These are phyloP conservation scores for Otis tarda DNA, from an alignment of 2,113 vertebrate genomes.

Conservation along the genomic window DNA sequence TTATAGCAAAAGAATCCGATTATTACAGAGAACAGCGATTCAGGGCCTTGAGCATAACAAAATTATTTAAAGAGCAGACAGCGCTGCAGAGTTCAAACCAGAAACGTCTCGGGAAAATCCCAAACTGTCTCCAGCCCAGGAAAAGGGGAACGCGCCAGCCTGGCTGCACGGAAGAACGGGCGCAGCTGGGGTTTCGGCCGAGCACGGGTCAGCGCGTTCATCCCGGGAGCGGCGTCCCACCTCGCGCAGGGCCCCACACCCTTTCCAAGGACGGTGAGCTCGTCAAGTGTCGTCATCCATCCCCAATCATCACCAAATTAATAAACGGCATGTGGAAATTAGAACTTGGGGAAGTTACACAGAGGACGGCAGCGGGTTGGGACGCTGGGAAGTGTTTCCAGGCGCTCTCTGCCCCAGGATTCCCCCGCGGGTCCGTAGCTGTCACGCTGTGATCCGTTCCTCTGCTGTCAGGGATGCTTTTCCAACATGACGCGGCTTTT, in stretches of 20 bases:
- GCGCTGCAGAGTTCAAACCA: background rate
- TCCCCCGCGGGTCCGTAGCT: background rate
- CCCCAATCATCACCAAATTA: background rate
- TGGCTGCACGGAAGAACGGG: background rate
- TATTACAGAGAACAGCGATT: background rate
- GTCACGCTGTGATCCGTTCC: fast-evolving
- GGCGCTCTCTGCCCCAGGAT: background rate
- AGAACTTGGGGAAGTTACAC: background rate
- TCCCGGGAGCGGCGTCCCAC: background rate
- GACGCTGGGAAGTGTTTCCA: background rate
- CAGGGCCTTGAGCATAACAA: background rate
- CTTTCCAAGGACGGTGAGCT: background rate
- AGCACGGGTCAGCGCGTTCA: background rate
- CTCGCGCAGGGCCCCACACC: background rate
- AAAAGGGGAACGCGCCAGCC: fast-evolving
- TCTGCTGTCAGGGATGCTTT: background rate
- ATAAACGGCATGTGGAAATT: background rate
- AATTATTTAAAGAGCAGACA: background rate
- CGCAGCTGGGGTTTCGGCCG: background rate
- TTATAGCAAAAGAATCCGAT: background rate
- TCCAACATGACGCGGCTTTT: background rate
- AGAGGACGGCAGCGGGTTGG: background rate
- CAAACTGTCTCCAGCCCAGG: no score
- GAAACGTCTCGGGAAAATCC: background rate
- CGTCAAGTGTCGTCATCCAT: no score